A percentile compares a stretch with the other conserved stretches of the same genome.
These are phyloP conservation scores for Caenorhabditis afra DNA, from an alignment of 2,888 invertebrate genomes.

Conservation along the genomic window DNA sequence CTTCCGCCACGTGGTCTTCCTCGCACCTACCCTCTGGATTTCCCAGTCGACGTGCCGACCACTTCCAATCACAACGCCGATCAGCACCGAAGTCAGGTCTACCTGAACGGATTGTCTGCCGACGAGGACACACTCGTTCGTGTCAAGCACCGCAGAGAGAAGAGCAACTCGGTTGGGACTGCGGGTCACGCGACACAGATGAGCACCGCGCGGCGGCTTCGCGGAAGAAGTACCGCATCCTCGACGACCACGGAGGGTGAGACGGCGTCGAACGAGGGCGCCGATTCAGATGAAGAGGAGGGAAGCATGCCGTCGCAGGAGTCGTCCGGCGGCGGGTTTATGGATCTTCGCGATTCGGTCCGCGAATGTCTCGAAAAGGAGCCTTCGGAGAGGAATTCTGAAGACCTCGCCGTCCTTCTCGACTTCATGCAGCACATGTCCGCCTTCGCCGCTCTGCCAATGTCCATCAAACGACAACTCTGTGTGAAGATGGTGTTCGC, in stretches of 20 bases:
- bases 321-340: constrained; percentile 51
- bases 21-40: constrained; percentile 67
- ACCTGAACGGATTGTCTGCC: constrained; percentile 64
- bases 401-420: constrained; percentile 94
- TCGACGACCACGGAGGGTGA: constrained; percentile 78
- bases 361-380: constrained; percentile 98
- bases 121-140: constrained; percentile 72
- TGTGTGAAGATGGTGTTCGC: constrained; percentile 97
- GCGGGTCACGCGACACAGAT: neutral
- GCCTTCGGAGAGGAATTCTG: constrained; percentile 93
- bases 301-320: constrained; percentile 79
- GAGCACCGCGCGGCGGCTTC: constrained; percentile 26
- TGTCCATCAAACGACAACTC: constrained; percentile 92
- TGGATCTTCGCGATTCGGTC: constrained; percentile 87
- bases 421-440: constrained; percentile 96
- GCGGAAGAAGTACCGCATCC: constrained; percentile 72
- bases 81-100: constrained; percentile 65
- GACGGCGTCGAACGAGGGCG: constrained; percentile 83
- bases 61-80: constrained; percentile 59
- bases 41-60: constrained; percentile 70
- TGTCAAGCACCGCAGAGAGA: constrained; percentile 71
- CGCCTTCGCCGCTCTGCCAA: constrained; percentile 91
- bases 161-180: constrained; percentile 68
- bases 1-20: constrained; percentile 67
- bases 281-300: constrained; percentile 94